These are phyloP conservation scores for Meloidogyne chitwoodi DNA, from an alignment of 1,140 invertebrate genomes.

Conservation along the genomic window DNA sequence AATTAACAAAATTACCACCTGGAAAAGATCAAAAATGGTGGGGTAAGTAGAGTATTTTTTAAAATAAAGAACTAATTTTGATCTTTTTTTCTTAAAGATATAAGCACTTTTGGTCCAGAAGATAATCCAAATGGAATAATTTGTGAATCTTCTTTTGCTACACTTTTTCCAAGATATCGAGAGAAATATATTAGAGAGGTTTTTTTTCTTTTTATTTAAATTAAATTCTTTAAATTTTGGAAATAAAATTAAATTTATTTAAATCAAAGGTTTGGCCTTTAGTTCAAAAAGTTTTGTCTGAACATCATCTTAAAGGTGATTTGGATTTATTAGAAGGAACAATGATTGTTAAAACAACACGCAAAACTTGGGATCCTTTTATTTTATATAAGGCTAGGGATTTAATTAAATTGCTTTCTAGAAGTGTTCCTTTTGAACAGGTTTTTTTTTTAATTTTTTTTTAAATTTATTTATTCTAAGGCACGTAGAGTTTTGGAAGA, in stretches of 20 bases:
- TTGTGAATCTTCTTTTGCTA: slow-evolving; percentile 75
- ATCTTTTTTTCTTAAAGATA: slow-evolving; percentile 63
- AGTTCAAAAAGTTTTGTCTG: slow-evolving; percentile 75
- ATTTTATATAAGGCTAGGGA: slow-evolving; percentile 94
- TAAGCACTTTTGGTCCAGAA: slow-evolving; percentile 82
- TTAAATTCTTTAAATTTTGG: neutral
- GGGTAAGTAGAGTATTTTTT: slow-evolving; percentile 51
- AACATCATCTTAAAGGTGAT: slow-evolving; percentile 74
- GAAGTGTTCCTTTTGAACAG: slow-evolving; percentile 95
- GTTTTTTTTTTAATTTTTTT: neutral
- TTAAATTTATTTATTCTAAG: neutral
- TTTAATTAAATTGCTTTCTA: slow-evolving; percentile 85
- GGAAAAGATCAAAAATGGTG: slow-evolving; percentile 62
- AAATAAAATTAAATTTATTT: too few species aligned
- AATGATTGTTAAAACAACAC: slow-evolving; percentile 88
- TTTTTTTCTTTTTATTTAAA: neutral
- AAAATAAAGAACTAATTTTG: neutral
- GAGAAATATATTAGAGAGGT: slow-evolving; percentile 92
- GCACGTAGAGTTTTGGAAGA: slow-evolving; percentile 70
- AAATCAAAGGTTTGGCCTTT: slow-evolving; percentile 80
- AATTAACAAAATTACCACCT: slow-evolving; percentile 33
- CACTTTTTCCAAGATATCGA: slow-evolving; percentile 82
- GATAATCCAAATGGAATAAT: slow-evolving; percentile 77
- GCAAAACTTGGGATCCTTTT: slow-evolving; percentile 97
- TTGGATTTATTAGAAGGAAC: slow-evolving; percentile 77